These are phyloP conservation scores for Carcharodon carcharias DNA, from an alignment of 2,797 vertebrate genomes.

Conservation along the genomic window DNA sequence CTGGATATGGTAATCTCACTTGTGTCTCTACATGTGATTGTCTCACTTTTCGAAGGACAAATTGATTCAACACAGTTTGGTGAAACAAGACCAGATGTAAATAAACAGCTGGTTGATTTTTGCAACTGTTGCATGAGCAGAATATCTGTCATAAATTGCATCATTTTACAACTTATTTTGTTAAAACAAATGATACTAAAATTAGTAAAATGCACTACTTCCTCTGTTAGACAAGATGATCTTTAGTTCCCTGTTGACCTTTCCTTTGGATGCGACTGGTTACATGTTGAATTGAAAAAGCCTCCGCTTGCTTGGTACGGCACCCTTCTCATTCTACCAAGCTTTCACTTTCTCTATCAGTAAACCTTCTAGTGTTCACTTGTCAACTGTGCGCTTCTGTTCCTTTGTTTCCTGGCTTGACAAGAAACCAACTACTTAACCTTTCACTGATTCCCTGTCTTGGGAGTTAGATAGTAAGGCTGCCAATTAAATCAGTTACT, in stretches of 20 bases:
- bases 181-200: background rate
- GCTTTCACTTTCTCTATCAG: background rate
- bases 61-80: background rate
- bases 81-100: background rate
- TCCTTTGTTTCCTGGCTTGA: background rate
- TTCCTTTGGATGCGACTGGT: background rate
- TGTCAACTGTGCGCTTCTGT: background rate
- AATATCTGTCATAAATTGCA: background rate
- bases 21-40: background rate
- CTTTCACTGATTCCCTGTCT: background rate
- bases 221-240: background rate
- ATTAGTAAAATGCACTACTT: background rate
- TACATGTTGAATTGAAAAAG: background rate
- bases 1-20: background rate
- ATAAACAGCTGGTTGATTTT: background rate
- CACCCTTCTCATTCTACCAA: background rate
- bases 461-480: background rate
- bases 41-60: background rate
- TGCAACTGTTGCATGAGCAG: background rate
- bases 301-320: background rate
- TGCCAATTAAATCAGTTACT: background rate
- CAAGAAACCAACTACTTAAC: background rate
- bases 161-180: background rate
- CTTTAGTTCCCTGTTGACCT: background rate
- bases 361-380: background rate